These are phyloP conservation scores for Andrena hattorfiana DNA, from an alignment of 2,888 invertebrate genomes.

Conservation along the genomic window DNA sequence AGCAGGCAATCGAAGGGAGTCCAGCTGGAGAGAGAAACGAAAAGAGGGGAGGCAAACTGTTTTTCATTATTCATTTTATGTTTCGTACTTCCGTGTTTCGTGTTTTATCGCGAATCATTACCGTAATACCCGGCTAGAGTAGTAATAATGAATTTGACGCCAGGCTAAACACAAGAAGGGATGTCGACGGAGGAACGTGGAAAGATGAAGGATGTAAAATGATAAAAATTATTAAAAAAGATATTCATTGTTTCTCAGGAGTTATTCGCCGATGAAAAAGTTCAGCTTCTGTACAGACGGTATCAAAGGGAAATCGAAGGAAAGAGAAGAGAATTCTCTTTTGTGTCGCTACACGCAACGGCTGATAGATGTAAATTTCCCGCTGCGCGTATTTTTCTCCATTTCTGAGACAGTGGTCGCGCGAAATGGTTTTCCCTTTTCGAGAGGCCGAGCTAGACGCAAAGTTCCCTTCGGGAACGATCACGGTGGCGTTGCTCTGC, in stretches of 20 bases:
- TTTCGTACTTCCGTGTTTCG: conserved; percentile 40
- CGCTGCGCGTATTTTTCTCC: conserved; percentile 1
- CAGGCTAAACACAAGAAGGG: not conserved
- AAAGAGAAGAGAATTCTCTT: no score
- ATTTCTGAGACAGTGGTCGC: not conserved
- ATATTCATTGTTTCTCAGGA: no score
- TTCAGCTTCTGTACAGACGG: no score
- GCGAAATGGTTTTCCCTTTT: not conserved
- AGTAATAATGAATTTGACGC: not conserved
- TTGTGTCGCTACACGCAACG: no score
- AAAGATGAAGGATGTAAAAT: no score
- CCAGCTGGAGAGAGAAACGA: not conserved
- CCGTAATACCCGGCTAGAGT: not conserved
- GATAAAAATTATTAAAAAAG: no score
- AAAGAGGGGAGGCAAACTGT: conserved; percentile 14
- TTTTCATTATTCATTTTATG: conserved; percentile 54
- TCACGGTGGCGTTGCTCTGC: conserved; percentile 27
- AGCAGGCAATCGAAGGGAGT: conserved; percentile 38
- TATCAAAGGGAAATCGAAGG: no score
- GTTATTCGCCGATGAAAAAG: no score
- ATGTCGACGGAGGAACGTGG: no score
- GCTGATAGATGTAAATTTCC: conserved; percentile 13
- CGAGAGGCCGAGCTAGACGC: not conserved
- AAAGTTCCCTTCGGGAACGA: not conserved
- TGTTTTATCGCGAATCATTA: conserved; percentile 40